Evolutionary conservation across 2,113 vertebrate genomes (phyloP).

Genomic region (Thermophis baileyi): DNA sequence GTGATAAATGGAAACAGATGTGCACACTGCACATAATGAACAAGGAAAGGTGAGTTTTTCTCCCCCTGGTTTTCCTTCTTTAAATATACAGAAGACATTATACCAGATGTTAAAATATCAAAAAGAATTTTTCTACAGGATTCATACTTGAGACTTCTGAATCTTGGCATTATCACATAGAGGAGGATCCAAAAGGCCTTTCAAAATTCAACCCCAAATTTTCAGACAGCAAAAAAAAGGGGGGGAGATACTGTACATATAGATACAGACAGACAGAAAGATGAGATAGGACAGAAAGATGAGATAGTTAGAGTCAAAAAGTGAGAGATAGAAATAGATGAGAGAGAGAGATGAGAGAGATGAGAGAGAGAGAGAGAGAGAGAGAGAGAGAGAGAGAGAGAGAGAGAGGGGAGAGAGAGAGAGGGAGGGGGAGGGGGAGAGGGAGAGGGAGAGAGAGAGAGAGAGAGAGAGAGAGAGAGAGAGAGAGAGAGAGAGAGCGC

Average conservation of each 20-base stretch:
- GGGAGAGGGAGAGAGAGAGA: too few species aligned
- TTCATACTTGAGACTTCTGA: neutral
- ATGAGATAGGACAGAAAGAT: too few species aligned
- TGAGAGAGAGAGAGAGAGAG: neutral
- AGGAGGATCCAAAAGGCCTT: neutral
- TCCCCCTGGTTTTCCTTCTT: neutral
- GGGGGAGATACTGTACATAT: neutral
- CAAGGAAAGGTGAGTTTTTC: neutral
- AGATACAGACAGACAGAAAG: too few species aligned
- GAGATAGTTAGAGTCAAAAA: neutral
- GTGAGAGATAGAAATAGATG: neutral
- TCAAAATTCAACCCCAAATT: neutral
- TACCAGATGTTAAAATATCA: neutral
- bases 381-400: too few species aligned
- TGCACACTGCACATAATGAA: neutral
- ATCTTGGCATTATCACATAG: neutral
- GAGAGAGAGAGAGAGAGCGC: neutral
- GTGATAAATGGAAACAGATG: neutral
- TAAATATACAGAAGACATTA: rapidly evolving
- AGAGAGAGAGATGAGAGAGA: neutral
- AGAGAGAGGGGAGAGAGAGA: neutral
- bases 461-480: neutral
- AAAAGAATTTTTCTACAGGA: neutral
- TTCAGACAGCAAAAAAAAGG: neutral
- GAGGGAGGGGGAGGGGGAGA: too few species aligned